Conservation (phyloP, 2,888 invertebrate species). For the Litoditis marina region DNA sequence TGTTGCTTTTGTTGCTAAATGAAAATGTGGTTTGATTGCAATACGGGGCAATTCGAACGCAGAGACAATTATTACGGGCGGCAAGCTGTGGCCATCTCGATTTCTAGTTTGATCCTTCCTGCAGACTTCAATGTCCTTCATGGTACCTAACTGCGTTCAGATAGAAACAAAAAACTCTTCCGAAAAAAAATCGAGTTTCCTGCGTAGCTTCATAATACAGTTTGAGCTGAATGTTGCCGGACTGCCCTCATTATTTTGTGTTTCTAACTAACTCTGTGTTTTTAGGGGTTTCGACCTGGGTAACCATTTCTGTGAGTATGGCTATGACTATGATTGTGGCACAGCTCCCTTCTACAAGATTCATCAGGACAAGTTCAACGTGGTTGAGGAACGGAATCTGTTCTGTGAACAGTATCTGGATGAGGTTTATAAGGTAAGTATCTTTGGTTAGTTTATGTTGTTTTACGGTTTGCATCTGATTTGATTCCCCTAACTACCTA, state of each 20-base stretch:
- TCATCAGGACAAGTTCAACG: conserved; percentile 37
- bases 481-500: too few species aligned
- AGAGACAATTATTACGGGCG: too few species aligned
- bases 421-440: conserved; percentile 36
- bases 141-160: too few species aligned
- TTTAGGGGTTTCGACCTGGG: conserved; percentile 48
- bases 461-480: neutral
- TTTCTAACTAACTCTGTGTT: neutral
- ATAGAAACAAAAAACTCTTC: too few species aligned
- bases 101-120: too few species aligned
- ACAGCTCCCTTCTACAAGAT: conserved; percentile 39
- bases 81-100: too few species aligned
- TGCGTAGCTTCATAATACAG: too few species aligned
- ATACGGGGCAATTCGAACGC: too few species aligned
- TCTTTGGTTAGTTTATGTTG: neutral
- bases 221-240: too few species aligned
- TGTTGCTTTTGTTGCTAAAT: neutral
- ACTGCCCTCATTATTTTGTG: too few species aligned
- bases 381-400: conserved; percentile 26
- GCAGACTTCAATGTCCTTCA: too few species aligned
- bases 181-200: too few species aligned
- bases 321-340: conserved; percentile 34
- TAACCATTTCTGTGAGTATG: conserved; percentile 48
- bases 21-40: neutral
- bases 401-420: conserved; percentile 41